These are phyloP conservation scores for Meloidogyne exigua DNA, from an alignment of 1,140 invertebrate genomes.

Conservation along the genomic window DNA sequence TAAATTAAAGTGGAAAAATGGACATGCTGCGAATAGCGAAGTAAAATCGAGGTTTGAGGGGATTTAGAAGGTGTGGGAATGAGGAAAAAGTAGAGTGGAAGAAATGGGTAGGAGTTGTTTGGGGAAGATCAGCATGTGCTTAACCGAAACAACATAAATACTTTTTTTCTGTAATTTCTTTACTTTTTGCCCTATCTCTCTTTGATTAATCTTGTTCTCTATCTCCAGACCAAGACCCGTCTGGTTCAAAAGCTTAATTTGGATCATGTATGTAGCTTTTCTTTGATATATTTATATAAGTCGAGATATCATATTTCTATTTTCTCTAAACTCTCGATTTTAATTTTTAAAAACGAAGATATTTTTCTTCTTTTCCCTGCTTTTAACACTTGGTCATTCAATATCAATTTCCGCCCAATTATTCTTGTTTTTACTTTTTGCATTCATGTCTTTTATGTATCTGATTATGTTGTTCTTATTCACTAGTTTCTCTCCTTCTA, in stretches of 20 bases:
- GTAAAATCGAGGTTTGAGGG: not conserved
- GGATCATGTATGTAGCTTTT: not conserved
- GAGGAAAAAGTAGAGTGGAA: not conserved
- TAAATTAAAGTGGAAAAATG: not conserved
- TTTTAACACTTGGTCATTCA: conserved; percentile 1
- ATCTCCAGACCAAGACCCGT: conserved; percentile 1
- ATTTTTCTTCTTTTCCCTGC: not conserved
- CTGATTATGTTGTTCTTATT: not conserved
- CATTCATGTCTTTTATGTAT: not conserved
- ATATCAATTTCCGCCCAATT: not conserved
- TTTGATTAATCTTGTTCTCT: not conserved
- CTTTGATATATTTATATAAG: not conserved
- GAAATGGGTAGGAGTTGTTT: not conserved
- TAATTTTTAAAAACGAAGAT: not conserved
- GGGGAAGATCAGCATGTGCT: not conserved
- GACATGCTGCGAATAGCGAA: conserved; percentile 4
- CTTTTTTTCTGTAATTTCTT: not conserved
- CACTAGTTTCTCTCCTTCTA: not conserved
- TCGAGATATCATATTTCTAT: not conserved
- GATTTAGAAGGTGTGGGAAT: not conserved
- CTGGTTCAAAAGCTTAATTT: not conserved
- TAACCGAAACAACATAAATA: not conserved
- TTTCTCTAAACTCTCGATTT: not conserved
- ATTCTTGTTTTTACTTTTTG: not conserved
- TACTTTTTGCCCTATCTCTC: not conserved